Conservation (phyloP, 2,113 vertebrate genomes). For the Elgaria multicarinata region DNA sequence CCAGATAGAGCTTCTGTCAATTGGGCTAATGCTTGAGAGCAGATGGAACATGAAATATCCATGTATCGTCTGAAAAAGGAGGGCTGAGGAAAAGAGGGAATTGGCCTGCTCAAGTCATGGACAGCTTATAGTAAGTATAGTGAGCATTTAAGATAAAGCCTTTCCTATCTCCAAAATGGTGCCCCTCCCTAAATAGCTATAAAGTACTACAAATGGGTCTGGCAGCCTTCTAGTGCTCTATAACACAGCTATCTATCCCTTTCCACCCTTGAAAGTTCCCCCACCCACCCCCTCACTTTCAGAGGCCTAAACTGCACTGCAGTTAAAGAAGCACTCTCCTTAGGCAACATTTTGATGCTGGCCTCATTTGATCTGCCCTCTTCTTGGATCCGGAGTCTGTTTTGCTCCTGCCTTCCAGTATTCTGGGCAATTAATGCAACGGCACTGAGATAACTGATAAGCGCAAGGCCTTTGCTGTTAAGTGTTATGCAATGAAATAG, state of each 20-base stretch:
- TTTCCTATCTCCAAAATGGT: background rate
- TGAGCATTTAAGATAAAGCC: background rate
- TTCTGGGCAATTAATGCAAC: background rate
- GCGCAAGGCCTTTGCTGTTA: background rate
- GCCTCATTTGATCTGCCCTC: background rate
- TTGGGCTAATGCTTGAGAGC: too few relatives aligned
- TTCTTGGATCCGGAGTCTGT: background rate
- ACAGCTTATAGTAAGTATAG: background rate
- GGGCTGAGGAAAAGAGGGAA: background rate
- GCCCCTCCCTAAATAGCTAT: background rate
- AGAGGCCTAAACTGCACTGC: background rate
- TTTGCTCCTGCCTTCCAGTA: background rate
- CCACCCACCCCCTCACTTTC: background rate
- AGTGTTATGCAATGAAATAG: background rate
- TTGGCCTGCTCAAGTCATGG: background rate
- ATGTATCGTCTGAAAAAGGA: too few relatives aligned
- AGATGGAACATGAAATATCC: background rate
- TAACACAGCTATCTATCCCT: background rate
- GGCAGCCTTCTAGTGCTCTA: background rate
- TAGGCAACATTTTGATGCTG: background rate
- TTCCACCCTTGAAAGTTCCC: background rate
- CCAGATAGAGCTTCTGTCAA: too few relatives aligned
- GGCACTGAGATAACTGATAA: background rate
- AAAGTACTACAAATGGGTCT: background rate
- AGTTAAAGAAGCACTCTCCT: background rate